These are phyloP conservation scores for Aptenodytes patagonicus DNA, from an alignment of 2,113 vertebrate genomes.

Conservation along the genomic window DNA sequence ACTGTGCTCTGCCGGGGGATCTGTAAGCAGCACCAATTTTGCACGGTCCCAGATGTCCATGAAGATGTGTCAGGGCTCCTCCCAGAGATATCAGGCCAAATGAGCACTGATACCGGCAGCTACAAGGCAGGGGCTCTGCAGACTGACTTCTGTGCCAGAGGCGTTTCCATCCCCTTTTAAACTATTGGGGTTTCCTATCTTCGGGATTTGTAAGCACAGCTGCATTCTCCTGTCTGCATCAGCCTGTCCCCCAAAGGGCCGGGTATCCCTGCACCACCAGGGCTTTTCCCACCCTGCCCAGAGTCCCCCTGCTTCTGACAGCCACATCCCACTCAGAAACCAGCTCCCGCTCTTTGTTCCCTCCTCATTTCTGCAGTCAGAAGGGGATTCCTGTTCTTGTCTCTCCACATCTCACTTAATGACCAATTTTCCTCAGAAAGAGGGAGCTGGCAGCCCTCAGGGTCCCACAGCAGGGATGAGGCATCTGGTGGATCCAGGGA, in stretches of 20 bases:
- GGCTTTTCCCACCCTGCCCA: background rate
- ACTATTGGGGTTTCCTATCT: background rate
- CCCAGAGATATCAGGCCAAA: background rate
- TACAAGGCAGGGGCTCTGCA: background rate
- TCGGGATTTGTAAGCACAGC: background rate
- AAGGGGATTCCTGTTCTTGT: background rate
- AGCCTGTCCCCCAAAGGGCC: background rate
- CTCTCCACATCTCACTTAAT: background rate
- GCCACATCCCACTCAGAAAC: background rate
- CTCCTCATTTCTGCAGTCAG: background rate
- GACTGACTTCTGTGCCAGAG: background rate
- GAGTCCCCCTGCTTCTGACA: background rate
- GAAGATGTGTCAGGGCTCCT: background rate
- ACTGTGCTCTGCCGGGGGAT: background rate
- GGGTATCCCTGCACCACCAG: background rate
- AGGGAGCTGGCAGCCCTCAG: background rate
- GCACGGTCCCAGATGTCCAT: background rate
- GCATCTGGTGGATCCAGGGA: background rate
- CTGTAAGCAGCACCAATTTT: background rate
- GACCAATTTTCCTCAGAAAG: background rate
- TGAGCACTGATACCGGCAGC: background rate
- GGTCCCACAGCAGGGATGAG: fast-evolving
- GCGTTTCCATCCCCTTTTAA: fast-evolving
- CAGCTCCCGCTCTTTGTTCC: background rate
- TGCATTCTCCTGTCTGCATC: background rate